phyloP scores from a whole-genome alignment of 2,113 vertebrate genomes.

The Tetrao urogallus region DNA sequence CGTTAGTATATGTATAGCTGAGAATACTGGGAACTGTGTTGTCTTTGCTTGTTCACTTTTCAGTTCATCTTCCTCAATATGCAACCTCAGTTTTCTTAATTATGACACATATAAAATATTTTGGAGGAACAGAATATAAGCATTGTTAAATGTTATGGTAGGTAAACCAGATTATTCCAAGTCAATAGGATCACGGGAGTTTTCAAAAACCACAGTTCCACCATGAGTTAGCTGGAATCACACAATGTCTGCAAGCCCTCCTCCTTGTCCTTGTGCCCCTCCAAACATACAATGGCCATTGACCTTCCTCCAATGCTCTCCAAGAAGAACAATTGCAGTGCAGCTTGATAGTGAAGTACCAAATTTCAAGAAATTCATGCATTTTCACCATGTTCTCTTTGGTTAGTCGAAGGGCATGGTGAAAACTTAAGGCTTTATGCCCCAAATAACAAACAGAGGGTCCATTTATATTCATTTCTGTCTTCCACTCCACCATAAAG shows the following conservation, averaged over 20 bases:
- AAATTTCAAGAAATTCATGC: background rate
- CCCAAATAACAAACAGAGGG: background rate
- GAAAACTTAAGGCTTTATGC: background rate
- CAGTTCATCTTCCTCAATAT: background rate
- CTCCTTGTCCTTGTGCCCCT: background rate
- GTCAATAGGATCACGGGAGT: background rate
- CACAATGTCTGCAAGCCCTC: background rate
- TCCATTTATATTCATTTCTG: background rate
- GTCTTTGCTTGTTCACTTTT: background rate
- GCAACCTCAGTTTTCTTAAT: background rate
- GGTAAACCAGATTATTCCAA: background rate
- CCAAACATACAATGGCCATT: background rate
- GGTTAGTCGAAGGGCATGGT: background rate
- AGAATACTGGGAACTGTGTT: background rate
- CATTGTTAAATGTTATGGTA: rapidly evolving
- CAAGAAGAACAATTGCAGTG: background rate
- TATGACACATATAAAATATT: background rate
- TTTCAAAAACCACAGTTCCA: background rate
- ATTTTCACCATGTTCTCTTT: background rate
- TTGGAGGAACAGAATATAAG: background rate
- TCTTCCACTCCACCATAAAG: background rate
- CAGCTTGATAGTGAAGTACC: background rate
- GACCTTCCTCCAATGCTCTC: background rate
- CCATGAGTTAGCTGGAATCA: background rate
- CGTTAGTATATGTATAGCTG: background rate